A percentile compares a stretch with the other conserved stretches of the same genome.
Conservation (phyloP, 1,140 invertebrate species). For the Homarus americanus region DNA sequence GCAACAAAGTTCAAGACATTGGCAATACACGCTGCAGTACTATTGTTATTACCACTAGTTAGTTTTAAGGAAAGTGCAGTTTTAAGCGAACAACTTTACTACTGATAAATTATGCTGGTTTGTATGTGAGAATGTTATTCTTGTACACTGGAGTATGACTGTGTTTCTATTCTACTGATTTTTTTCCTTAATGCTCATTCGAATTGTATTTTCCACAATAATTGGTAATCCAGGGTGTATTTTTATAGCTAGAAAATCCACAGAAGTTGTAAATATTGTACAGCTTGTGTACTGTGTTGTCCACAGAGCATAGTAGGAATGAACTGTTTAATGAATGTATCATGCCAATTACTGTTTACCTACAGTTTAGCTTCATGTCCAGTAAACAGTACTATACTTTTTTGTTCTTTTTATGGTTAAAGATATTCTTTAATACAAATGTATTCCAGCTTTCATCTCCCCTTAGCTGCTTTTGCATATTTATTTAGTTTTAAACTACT, state of each 20-base stretch:
- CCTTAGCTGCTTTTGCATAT: no score
- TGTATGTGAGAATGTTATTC: not conserved
- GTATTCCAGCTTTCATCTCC: no score
- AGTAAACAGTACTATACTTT: no score
- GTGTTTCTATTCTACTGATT: not conserved
- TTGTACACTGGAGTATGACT: not conserved
- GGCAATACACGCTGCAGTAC: not conserved
- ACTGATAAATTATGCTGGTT: not conserved
- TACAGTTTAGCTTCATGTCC: no score
- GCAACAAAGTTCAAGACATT: not conserved
- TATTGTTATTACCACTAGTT: not conserved
- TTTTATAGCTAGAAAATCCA: slow-evolving; percentile 7
- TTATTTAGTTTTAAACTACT: no score
- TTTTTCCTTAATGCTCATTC: not conserved
- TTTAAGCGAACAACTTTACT: not conserved
- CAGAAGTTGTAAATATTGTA: not conserved
- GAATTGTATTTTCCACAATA: not conserved
- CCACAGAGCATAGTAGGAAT: not conserved
- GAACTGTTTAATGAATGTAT: not conserved
- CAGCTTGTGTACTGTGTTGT: not conserved
- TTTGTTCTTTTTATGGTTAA: no score
- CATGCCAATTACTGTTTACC: no score
- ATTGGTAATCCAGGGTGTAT: not conserved
- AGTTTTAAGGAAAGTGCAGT: not conserved
- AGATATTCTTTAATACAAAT: no score